Percentiles rank a stretch among this genome's conserved stretches.
phyloP scores from a whole-genome alignment of 2,113 vertebrate genomes.

The Cygnus buccinator region DNA sequence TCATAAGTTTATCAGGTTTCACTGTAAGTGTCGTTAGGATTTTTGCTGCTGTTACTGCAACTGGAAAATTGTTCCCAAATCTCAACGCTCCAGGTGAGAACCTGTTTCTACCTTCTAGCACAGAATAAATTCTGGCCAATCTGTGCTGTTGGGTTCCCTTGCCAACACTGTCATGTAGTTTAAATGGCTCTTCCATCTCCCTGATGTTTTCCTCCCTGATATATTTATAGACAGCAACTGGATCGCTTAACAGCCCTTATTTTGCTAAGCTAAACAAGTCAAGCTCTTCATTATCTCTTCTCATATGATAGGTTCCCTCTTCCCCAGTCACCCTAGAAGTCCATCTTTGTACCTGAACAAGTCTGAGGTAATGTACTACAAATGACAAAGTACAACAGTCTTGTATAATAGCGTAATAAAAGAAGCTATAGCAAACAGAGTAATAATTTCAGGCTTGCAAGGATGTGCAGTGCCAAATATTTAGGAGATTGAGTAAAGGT shows the following conservation, averaged over 20 bases:
- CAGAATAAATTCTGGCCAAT: not conserved
- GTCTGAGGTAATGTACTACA: slow-evolving; percentile 58
- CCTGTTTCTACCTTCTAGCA: not conserved
- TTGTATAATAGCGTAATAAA: slow-evolving; percentile 23
- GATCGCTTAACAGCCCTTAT: not conserved
- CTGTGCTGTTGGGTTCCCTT: not conserved
- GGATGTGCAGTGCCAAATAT: slow-evolving; percentile 34
- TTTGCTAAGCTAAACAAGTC: slow-evolving; percentile 24
- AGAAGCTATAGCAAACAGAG: slow-evolving; percentile 7
- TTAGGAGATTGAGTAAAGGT: slow-evolving; percentile 19
- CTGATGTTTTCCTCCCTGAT: not conserved
- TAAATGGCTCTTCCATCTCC: not conserved
- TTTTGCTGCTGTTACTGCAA: slow-evolving; percentile 6
- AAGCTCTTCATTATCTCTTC: slow-evolving; percentile 15
- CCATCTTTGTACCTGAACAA: slow-evolving; percentile 56
- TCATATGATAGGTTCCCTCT: slow-evolving; percentile 15
- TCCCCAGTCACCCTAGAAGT: not conserved
- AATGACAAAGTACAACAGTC: slow-evolving; percentile 31
- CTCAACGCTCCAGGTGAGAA: not conserved
- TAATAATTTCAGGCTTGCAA: slow-evolving; percentile 38
- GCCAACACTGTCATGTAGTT: not conserved
- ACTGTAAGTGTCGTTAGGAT: not conserved
- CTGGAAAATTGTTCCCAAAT: not conserved
- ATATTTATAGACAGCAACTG: slow-evolving; percentile 51
- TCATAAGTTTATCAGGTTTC: not conserved